These are phyloP conservation scores for Aradophagus sp. DNA, from an alignment of 1,140 invertebrate genomes.

Conservation along the genomic window DNA sequence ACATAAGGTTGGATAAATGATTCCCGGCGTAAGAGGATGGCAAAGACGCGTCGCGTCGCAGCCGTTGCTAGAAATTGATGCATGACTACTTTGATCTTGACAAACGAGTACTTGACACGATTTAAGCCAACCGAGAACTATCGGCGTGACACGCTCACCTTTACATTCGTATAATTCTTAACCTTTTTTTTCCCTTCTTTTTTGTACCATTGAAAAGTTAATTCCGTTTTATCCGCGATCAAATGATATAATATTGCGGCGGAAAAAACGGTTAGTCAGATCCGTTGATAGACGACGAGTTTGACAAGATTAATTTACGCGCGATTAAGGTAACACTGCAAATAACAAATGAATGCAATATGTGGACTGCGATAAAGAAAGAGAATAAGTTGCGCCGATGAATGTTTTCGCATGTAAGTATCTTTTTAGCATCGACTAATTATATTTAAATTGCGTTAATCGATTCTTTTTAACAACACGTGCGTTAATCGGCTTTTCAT, in stretches of 20 bases:
- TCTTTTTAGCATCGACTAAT: no score
- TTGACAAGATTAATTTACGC: slow-evolving; percentile 27
- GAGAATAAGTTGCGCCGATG: no score
- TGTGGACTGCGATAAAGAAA: no score
- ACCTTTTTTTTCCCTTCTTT: slow-evolving; percentile 8
- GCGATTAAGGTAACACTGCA: slow-evolving; percentile 11
- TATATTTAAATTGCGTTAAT: no score
- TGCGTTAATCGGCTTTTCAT: no score
- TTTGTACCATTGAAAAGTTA: slow-evolving; percentile 11
- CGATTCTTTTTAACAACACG: no score
- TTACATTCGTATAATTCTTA: slow-evolving; percentile 33
- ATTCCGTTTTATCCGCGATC: slow-evolving; percentile 24
- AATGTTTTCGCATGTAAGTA: no score
- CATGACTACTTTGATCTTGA: slow-evolving; percentile 51
- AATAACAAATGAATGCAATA: no score
- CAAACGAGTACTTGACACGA: slow-evolving; percentile 52
- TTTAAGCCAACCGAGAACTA: slow-evolving; percentile 21
- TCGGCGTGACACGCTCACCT: slow-evolving; percentile 32
- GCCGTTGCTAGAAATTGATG: slow-evolving; percentile 37
- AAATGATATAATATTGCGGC: slow-evolving; percentile 9
- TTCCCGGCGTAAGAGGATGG: slow-evolving; percentile 36
- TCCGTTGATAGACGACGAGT: slow-evolving; percentile 14
- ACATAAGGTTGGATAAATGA: slow-evolving; percentile 35
- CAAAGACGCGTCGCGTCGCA: no score
- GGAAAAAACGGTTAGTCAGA: slow-evolving; percentile 7